Evolutionary conservation across 2,113 vertebrate species (phyloP).

Genomic region (Festucalex cinctus): DNA sequence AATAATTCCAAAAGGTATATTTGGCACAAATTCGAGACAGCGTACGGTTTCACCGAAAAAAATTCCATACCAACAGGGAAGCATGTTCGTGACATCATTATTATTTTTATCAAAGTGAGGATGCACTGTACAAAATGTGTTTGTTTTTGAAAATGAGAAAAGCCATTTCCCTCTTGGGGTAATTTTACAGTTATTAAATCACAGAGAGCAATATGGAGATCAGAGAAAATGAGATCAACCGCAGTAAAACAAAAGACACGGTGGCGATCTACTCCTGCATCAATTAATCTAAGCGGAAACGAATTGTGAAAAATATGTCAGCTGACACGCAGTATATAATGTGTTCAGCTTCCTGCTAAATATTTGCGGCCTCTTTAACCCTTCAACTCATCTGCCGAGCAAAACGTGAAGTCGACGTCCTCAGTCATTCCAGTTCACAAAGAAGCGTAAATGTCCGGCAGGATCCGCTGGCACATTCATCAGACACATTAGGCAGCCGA

Average conservation of each 20-base stretch:
- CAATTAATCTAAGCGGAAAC: constrained; percentile 30
- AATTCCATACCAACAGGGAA: too few species aligned
- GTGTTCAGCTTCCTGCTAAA: constrained; percentile 43
- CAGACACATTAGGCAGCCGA: constrained; percentile 72
- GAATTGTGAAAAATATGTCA: constrained; percentile 37
- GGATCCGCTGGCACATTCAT: constrained; percentile 70
- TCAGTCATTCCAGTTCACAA: constrained; percentile 67
- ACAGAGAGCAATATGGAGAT: neutral
- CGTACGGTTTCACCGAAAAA: too few species aligned
- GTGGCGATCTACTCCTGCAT: constrained; percentile 33
- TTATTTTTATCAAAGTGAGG: too few species aligned
- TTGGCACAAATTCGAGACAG: too few species aligned
- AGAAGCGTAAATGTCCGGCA: constrained; percentile 72
- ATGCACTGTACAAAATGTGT: too few species aligned
- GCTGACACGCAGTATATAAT: constrained; percentile 28
- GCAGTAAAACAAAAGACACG: constrained; percentile 36
- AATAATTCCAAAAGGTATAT: too few species aligned
- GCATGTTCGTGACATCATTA: too few species aligned
- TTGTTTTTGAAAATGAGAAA: too few species aligned
- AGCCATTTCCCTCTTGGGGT: too few species aligned
- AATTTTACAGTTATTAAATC: too few species aligned
- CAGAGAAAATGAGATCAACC: neutral
- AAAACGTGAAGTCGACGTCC: constrained; percentile 34
- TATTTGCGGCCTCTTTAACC: constrained; percentile 19
- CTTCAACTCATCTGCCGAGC: constrained; percentile 8